Percentiles rank a stretch among this genome's conserved stretches.
Evolutionary conservation across 2,113 vertebrate species (phyloP).

Genomic region (Nyctereutes procyonoides): DNA sequence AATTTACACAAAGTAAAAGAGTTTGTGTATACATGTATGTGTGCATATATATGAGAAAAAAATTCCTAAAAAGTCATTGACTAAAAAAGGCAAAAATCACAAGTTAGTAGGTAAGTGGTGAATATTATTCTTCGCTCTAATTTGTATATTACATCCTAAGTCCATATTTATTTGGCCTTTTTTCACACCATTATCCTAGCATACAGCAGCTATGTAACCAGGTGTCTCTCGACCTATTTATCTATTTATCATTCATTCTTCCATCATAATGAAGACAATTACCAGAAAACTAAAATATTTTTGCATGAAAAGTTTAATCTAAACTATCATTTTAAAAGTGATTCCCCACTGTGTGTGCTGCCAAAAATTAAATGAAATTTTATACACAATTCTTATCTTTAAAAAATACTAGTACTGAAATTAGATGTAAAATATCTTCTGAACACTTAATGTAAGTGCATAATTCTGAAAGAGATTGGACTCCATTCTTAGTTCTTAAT

Average conservation of each 20-base stretch:
- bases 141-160: neutral
- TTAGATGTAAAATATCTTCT: constrained; percentile 17
- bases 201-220: neutral
- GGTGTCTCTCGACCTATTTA: neutral
- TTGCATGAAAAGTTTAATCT: neutral
- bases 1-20: constrained; percentile 29
- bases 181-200: neutral
- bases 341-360: neutral
- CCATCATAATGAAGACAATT: neutral
- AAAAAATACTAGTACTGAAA: neutral
- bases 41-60: neutral
- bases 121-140: neutral
- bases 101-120: neutral
- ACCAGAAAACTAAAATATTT: neutral
- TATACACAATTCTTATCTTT: neutral
- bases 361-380: constrained; percentile 8
- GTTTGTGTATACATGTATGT: neutral
- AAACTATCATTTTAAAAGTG: neutral
- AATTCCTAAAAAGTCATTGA: neutral
- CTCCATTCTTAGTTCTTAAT: neutral
- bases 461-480: neutral
- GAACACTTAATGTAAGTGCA: neutral
- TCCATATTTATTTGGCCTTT: neutral
- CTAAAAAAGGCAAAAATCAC: neutral
- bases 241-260: neutral